Conservation (phyloP, 2,797 vertebrate species). For the Neosalanx taihuensis region DNA sequence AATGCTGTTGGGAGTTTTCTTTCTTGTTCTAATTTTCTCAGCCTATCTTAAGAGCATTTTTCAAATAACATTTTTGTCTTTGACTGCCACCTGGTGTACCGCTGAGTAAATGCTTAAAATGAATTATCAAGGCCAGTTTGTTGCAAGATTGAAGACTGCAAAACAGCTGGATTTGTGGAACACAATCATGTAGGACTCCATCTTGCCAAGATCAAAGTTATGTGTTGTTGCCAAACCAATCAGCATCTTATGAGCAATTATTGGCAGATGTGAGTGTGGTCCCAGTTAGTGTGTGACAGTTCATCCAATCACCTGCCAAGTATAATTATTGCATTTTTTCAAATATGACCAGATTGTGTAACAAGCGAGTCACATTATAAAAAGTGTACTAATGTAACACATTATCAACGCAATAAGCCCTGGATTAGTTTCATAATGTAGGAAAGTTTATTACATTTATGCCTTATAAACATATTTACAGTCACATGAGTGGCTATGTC, state of each 20-base stretch:
- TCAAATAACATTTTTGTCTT: neutral
- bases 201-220: no score
- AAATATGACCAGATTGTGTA: no score
- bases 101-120: neutral
- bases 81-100: conserved; percentile 59
- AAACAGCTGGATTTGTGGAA: neutral
- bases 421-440: conserved; percentile 78
- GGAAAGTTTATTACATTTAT: conserved; percentile 99
- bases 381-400: neutral
- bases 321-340: no score
- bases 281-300: no score
- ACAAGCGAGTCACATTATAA: no score
- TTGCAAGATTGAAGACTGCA: neutral
- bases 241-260: no score
- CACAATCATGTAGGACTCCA: no score
- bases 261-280: no score
- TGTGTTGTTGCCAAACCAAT: no score
- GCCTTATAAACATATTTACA: conserved; percentile 98
- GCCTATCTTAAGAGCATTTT: conserved; percentile 15
- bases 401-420: neutral
- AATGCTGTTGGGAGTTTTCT: conserved; percentile 19
- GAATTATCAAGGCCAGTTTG: neutral
- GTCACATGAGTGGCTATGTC: conserved; percentile 90
- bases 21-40: conserved; percentile 25
- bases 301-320: no score